These are phyloP conservation scores for Alosa sapidissima DNA, from an alignment of 2,797 vertebrate genomes.

Conservation along the genomic window DNA sequence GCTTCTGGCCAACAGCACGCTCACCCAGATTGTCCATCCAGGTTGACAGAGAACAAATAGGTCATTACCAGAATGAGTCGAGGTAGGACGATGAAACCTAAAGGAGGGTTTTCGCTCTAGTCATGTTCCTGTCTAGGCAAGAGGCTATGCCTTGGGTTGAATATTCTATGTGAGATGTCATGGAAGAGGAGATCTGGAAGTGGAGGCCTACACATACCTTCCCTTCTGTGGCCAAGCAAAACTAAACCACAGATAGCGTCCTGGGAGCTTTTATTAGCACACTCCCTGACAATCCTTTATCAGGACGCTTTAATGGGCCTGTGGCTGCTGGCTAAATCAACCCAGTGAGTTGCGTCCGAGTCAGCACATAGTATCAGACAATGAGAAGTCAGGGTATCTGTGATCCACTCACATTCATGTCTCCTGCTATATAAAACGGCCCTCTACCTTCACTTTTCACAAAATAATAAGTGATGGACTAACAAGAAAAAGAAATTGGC, in stretches of 20 bases:
- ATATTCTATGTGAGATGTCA: neutral
- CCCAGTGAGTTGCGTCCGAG: neutral
- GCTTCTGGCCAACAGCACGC: neutral
- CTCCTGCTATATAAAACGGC: neutral
- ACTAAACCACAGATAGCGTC: neutral
- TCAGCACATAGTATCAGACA: neutral
- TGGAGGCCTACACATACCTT: neutral
- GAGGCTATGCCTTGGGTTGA: neutral
- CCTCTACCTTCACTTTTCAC: neutral
- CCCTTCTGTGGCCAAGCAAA: conserved; percentile 19
- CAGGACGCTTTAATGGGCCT: neutral
- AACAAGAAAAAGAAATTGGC: neutral
- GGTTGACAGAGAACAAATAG: neutral
- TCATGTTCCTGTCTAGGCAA: neutral
- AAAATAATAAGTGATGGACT: neutral
- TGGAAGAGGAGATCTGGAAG: neutral
- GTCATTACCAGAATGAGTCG: neutral
- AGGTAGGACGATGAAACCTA: neutral
- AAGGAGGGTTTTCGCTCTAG: neutral
- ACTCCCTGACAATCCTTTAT: neutral
- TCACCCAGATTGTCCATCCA: neutral
- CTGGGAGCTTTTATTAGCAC: neutral
- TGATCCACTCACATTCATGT: neutral
- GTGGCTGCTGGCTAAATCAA: neutral
- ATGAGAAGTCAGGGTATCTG: neutral